Percentiles rank a stretch among this genome's conserved stretches.
phyloP scores from a whole-genome alignment of 1,140 invertebrate genomes.

The Neodiprion lecontei region DNA sequence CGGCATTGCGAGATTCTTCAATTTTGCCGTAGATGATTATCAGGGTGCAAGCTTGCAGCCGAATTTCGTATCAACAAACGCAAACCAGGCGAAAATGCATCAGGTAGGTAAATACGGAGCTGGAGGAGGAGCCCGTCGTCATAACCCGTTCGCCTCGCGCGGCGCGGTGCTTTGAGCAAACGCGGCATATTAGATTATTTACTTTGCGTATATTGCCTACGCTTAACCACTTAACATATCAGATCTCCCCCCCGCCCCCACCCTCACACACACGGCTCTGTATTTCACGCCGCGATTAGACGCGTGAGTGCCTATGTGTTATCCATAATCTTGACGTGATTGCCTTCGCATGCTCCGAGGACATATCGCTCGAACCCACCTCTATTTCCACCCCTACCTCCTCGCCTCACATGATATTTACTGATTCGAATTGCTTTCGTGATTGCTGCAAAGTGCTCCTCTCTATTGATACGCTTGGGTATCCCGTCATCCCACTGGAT shows the following conservation, averaged over 20 bases:
- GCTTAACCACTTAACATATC: constrained; percentile 46
- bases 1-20: too few relatives aligned
- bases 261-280: constrained; percentile 11
- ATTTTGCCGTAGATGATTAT: too few relatives aligned
- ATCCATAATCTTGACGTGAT: constrained; percentile 34
- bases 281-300: constrained; percentile 16
- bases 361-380: constrained; percentile 44
- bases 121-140: background rate
- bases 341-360: constrained; percentile 50
- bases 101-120: background rate
- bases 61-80: background rate
- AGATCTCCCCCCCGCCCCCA: constrained; percentile 32
- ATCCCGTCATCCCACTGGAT: too few relatives aligned
- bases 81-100: background rate
- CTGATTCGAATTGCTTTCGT: constrained; percentile 52
- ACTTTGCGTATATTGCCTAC: constrained; percentile 37
- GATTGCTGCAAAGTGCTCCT: constrained; percentile 44
- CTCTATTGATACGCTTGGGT: too few relatives aligned
- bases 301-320: constrained; percentile 22
- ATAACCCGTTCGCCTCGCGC: background rate
- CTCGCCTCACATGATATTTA: constrained; percentile 42
- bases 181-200: constrained; percentile 3
- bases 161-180: background rate
- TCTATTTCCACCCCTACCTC: constrained; percentile 31
- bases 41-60: too few relatives aligned